Conservation (phyloP, 2,797 vertebrate species). For the Phoeniculus purpureus region DNA sequence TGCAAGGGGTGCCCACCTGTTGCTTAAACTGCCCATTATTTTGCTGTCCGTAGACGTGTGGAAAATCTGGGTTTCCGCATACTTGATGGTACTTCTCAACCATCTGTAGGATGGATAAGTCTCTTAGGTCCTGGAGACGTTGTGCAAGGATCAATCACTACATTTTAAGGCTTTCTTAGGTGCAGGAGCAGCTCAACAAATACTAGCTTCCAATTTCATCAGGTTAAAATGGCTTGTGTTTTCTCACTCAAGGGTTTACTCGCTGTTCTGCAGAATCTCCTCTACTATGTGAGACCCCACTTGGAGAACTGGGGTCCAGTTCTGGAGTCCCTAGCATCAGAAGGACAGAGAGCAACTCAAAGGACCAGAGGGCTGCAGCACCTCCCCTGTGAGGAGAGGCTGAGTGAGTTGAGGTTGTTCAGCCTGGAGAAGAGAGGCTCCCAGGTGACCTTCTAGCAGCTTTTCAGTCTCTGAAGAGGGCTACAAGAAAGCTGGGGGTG, state of each 20-base stretch:
- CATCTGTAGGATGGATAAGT: background rate
- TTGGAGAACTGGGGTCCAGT: too few species aligned
- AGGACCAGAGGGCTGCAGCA: too few species aligned
- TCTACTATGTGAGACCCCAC: too few species aligned
- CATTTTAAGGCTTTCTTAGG: background rate
- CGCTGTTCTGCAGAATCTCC: background rate
- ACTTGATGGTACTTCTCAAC: background rate
- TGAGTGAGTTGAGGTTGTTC: too few species aligned
- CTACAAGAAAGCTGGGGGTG: too few species aligned
- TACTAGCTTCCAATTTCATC: background rate
- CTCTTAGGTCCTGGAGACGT: background rate
- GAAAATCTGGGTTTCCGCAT: background rate
- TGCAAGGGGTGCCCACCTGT: background rate
- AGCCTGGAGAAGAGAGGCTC: too few species aligned
- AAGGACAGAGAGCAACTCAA: too few species aligned
- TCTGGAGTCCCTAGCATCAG: too few species aligned
- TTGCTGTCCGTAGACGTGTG: background rate
- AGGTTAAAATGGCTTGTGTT: background rate
- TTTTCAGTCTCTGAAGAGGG: too few species aligned
- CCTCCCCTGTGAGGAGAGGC: too few species aligned
- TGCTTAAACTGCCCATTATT: background rate
- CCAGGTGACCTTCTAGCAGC: too few species aligned
- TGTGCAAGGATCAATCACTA: fast-evolving
- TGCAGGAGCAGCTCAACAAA: background rate
- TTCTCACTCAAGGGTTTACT: background rate